Evolutionary conservation across 2,113 vertebrate species (phyloP), one percentile per base, ranked within the genome.

Genomic region (Zosterops japonicus): DNA sequence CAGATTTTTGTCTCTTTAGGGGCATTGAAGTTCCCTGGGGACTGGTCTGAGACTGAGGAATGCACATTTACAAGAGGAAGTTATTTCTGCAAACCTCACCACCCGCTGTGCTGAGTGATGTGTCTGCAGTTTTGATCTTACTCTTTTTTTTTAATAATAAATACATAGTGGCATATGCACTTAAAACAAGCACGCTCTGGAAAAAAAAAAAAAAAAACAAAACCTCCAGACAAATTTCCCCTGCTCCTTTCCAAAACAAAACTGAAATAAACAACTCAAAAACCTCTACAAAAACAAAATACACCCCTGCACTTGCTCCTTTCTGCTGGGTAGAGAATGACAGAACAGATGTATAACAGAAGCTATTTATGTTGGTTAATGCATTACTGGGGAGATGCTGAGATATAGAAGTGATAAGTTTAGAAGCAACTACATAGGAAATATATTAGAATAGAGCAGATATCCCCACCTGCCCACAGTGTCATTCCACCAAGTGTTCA

Each of bases 221-320:
- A 76, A 49, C 75, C 90, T 89, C 86, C 86, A 94, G 93, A 95
- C 83, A 95, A 96, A 93, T 95, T 93, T 94, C 80, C 76, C 27
- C 21, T 75, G 53, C 72, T 96, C 52, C 41, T 93, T 93, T 57
- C 95, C 95, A 93, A 94, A 95, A 96, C 89, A 95, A 94, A 89
- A 78, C 90, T 93, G 96, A 95, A 97, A 94, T 92, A 97, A 97
- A 96, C 95, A 96, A 94, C 72, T 64, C 68, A 28, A 92, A 91
- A 97, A 81, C 52, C 91, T 90, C 83, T 86, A 89, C 68, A 71
- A 86, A 94, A 95, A 33, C 93, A 96, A 95, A 94, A 92, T 59
- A 94, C 95, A 93, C 95, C 89, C 96, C 94, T 96, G 89, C 96
- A 96, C 64, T 97, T 94, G 89, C 60, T 95, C 86, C 96, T 91